Evolutionary conservation across 37 sponge, comb jelly and placozoan species (phyloP).

Genomic region (Oscarella lobularis): DNA sequence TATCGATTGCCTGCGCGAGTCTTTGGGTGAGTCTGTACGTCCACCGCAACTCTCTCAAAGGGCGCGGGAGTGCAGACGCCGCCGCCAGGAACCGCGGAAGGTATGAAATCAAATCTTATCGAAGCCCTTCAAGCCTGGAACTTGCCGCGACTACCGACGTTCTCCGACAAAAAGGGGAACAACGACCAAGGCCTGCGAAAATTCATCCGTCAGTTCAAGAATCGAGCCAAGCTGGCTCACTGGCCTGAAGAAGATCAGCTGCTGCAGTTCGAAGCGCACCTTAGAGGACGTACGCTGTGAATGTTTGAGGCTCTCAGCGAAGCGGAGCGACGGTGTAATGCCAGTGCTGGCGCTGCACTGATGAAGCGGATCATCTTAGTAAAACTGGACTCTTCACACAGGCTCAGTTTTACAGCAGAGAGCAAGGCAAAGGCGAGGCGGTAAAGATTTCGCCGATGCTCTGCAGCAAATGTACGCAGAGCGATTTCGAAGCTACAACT

Average conservation of each 20-base stretch:
- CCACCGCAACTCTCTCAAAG: slow-evolving; percentile 40
- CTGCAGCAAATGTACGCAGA: too few relatives aligned
- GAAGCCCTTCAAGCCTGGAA: too few relatives aligned
- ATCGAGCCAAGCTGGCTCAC: neutral
- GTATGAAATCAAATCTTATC: too few relatives aligned
- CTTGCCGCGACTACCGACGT: neutral
- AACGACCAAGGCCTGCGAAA: neutral
- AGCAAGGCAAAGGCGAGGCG: neutral
- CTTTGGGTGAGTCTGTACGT: slow-evolving; percentile 28
- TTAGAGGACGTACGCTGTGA: neutral
- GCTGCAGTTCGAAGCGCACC: neutral
- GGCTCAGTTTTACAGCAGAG: neutral
- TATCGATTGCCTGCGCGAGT: slow-evolving; percentile 22
- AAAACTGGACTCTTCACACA: neutral
- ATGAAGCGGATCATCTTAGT: too few relatives aligned
- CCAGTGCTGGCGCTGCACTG: too few relatives aligned
- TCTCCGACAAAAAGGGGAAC: neutral
- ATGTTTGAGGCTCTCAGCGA: neutral
- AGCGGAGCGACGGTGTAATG: neutral
- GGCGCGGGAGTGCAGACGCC: too few relatives aligned
- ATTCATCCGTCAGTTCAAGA: neutral
- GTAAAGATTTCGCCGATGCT: neutral
- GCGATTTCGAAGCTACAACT: too few relatives aligned
- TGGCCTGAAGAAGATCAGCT: neutral
- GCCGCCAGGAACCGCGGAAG: too few relatives aligned